Percentiles rank a stretch among this genome's conserved stretches.
These are phyloP conservation scores for Amblyjoppa proteus DNA, from an alignment of 2,888 invertebrate species.

Conservation along the genomic window DNA sequence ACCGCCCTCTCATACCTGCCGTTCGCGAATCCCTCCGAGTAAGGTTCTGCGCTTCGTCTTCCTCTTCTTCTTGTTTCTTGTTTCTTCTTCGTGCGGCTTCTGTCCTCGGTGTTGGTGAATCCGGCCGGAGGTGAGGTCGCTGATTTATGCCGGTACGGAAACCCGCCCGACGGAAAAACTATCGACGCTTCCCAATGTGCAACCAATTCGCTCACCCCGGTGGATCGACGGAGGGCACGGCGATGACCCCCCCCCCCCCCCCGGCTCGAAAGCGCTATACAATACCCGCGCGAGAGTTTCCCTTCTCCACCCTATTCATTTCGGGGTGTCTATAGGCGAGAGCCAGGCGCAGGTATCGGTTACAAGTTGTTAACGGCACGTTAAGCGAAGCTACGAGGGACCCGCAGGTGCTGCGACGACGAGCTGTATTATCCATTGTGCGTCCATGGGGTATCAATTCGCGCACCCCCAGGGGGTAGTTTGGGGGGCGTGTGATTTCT, in stretches of 20 bases:
- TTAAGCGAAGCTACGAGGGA: constrained; percentile 66
- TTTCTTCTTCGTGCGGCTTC: constrained; percentile 18
- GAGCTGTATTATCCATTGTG: constrained; percentile 46
- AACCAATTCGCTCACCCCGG: not conserved
- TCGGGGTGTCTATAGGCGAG: constrained; percentile 20
- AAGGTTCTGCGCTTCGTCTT: not conserved
- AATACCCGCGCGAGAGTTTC: constrained; percentile 57
- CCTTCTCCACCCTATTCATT: constrained; percentile 46
- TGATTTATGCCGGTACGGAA: constrained; percentile 38
- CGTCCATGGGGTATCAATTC: constrained; percentile 68
- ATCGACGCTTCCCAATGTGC: not conserved
- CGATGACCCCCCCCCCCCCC: constrained; percentile 54
- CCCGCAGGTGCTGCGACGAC: constrained; percentile 64
- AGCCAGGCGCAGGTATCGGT: constrained; percentile 78
- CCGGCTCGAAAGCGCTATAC: constrained; percentile 54
- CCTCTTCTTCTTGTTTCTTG: not conserved
- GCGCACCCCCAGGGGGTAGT: constrained; percentile 53
- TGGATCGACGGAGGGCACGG: constrained; percentile 34
- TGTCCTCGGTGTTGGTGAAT: constrained; percentile 6
- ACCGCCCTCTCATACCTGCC: constrained; percentile 7
- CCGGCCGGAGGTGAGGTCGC: not conserved
- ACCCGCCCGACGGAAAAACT: not conserved
- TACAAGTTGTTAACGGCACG: constrained; percentile 80
- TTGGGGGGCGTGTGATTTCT: constrained; percentile 65
- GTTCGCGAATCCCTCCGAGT: not conserved